These are phyloP conservation scores for Ichneumon xanthorius DNA, from an alignment of 2,888 invertebrate genomes.

Conservation along the genomic window DNA sequence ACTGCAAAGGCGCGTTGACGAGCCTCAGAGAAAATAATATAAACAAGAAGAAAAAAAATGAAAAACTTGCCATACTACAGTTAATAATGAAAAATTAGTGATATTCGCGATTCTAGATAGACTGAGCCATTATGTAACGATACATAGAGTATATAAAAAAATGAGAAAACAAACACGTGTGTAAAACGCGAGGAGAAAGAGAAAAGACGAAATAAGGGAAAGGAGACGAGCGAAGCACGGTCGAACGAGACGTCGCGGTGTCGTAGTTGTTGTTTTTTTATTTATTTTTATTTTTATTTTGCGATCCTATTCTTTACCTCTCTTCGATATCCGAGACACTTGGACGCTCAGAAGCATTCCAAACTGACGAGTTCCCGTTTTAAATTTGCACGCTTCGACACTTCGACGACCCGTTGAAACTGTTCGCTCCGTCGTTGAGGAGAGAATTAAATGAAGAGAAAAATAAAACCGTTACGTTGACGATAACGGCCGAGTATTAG, in stretches of 20 bases:
- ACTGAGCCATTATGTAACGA: slow-evolving; percentile 74
- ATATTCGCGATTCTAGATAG: slow-evolving; percentile 75
- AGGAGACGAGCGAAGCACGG: slow-evolving; percentile 18
- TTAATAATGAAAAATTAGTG: slow-evolving; percentile 72
- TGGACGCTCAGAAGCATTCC: slow-evolving; percentile 36
- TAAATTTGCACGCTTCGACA: slow-evolving; percentile 30
- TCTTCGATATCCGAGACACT: slow-evolving; percentile 33
- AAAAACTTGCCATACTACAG: slow-evolving; percentile 73
- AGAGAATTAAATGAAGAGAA: slow-evolving; percentile 47
- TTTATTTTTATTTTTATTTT: background rate
- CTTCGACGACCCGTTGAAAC: slow-evolving; percentile 15
- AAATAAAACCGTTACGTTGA: slow-evolving; percentile 54
- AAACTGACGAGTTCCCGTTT: slow-evolving; percentile 20
- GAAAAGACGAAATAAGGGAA: slow-evolving; percentile 19
- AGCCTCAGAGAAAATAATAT: slow-evolving; percentile 48
- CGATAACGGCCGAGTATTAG: slow-evolving; percentile 68
- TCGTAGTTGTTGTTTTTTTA: slow-evolving; percentile 7
- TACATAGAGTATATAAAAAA: slow-evolving; percentile 60
- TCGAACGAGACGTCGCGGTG: slow-evolving; percentile 44
- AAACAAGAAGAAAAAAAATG: slow-evolving; percentile 59
- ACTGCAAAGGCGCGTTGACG: slow-evolving; percentile 57
- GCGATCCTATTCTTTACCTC: background rate
- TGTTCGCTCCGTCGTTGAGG: slow-evolving; percentile 25
- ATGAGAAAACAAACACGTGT: slow-evolving; percentile 54
- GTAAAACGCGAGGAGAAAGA: slow-evolving; percentile 59